Evolutionary conservation across 2,113 vertebrate genomes (phyloP).

Genomic region (Lycocorax pyrrhopterus): DNA sequence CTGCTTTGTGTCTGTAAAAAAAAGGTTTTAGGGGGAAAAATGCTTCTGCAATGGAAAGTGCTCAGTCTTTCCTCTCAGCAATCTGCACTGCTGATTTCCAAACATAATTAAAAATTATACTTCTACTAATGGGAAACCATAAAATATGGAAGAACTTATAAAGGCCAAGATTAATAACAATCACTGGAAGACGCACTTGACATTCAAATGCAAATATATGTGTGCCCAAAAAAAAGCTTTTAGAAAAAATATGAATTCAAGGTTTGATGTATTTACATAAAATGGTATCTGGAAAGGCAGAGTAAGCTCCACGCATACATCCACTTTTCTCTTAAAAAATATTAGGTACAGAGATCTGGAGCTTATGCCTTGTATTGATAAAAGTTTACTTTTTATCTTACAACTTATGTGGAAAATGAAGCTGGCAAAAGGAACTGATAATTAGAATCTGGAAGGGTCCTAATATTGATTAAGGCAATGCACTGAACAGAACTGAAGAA

Average conservation of each 20-base stretch:
- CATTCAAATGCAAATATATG: conserved; percentile 14
- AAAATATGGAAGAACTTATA: background rate
- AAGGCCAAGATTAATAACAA: background rate
- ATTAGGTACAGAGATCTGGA: background rate
- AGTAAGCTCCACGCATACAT: background rate
- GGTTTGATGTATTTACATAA: background rate
- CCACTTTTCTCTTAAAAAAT: background rate
- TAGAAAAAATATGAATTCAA: background rate
- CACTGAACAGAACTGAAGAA: background rate
- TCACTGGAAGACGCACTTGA: background rate
- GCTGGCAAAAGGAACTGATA: background rate
- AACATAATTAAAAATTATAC: background rate
- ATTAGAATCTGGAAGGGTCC: background rate
- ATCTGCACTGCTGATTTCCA: background rate
- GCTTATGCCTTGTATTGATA: background rate
- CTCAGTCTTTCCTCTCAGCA: background rate
- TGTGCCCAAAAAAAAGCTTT: background rate
- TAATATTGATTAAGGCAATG: background rate
- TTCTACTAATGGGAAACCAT: background rate
- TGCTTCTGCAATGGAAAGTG: background rate
- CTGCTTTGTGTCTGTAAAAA: background rate
- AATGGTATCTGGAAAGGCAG: background rate
- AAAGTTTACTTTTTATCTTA: background rate
- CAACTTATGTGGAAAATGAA: background rate
- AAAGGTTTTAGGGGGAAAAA: background rate